Percentiles rank a stretch among this genome's conserved stretches.
Evolutionary conservation across 2,113 vertebrate species (phyloP).

Genomic region (Eulacestoma nigropectus): DNA sequence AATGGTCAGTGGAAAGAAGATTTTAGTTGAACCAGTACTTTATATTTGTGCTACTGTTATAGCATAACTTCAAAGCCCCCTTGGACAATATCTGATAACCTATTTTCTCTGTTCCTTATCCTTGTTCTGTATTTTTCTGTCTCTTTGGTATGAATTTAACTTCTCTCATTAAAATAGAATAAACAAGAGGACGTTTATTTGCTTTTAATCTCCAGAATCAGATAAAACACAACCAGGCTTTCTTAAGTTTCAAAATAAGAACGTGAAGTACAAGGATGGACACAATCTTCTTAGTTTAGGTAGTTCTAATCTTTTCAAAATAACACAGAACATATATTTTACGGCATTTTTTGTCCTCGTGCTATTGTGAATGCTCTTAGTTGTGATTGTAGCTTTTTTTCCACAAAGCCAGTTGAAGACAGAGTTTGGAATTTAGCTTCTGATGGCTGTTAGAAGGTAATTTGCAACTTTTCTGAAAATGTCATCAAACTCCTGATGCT

Average conservation of each 20-base stretch:
- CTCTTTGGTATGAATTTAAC: background rate
- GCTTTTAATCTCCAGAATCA: background rate
- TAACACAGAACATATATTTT: background rate
- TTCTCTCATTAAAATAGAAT: background rate
- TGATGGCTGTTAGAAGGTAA: background rate
- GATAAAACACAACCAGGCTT: background rate
- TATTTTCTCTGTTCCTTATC: background rate
- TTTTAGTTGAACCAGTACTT: background rate
- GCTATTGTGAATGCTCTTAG: background rate
- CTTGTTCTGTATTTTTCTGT: background rate
- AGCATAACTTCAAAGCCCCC: background rate
- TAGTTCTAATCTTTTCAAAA: background rate
- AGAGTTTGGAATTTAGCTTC: background rate
- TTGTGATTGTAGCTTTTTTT: background rate
- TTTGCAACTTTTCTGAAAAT: background rate
- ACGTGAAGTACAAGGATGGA: background rate
- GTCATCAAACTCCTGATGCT: background rate
- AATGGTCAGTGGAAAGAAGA: background rate
- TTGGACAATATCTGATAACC: background rate
- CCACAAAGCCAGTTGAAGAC: background rate
- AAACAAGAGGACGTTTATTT: background rate
- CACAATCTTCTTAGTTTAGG: background rate
- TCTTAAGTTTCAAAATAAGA: background rate
- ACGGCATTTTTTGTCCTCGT: accelerated
- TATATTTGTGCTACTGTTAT: background rate